Evolutionary conservation across 2,888 invertebrate genomes (phyloP), one percentile per base, ranked within the genome.

Genomic region (Argyresthia goedartella): DNA sequence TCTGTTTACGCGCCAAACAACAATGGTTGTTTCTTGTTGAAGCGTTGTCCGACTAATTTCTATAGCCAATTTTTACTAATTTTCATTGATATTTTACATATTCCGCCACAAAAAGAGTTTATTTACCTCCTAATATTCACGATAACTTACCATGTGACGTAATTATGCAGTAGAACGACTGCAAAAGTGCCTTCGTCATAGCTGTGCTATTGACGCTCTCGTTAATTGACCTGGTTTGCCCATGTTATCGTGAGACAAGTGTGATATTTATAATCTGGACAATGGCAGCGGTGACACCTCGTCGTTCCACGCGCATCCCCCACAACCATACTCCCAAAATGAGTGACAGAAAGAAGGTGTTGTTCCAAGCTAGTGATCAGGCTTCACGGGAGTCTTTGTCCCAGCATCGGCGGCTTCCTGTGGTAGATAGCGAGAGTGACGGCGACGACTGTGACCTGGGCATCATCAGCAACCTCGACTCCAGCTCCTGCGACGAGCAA

Each of bases 291-390:
- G 67, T 64, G 55, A 85, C 87, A 25, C 87, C 87, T 11, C 70
- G 82, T 43, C 77, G 84, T 53, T 81, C 81, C 14, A 59, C 75
- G 54, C 73, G 84, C 10, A 57, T 73, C 53, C 73, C 77, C 9
- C 75, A 78, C 53, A 73, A 60, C 47, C 84, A 87, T 57, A 90
- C 91, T 1, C 89, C 91, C 1, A 88, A 88, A 62, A 80, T 91
- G 69, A 84, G 89, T 0, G 90, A 90, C 58, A 82, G 91, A 34
- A 90, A 92, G 63, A 89, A 91, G 57, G 88, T 89, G 57, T 76
- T 92, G 57, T 91, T 92, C 63, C 88, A 88, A 65, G 60, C 58
- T 59, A 68, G 64, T 1, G 59, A 60, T 10, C 69, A 73, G 54
- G 62, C 70, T 8, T 56, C 66, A 14, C 64, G 71, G 59, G 84